Evolutionary conservation across 2,797 vertebrate species (phyloP).

Genomic region (Syncerus caffer): DNA sequence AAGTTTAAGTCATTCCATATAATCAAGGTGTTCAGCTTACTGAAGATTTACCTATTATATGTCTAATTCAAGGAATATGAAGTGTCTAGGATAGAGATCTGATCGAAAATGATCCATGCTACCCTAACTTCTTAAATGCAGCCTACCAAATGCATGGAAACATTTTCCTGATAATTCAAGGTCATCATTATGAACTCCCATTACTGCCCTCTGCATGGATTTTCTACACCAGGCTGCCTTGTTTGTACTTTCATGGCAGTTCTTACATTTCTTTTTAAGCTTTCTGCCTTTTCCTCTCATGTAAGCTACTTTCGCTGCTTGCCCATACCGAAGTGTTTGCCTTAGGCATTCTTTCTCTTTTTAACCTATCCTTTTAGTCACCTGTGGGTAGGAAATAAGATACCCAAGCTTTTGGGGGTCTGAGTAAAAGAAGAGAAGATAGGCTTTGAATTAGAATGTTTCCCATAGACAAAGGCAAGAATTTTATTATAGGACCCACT

Average conservation of each 20-base stretch:
- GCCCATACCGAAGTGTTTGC: neutral
- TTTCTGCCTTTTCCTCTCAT: neutral
- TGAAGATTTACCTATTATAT: neutral
- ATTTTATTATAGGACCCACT: neutral
- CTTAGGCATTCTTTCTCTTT: conserved; percentile 2
- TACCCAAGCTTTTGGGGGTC: neutral
- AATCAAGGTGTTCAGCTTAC: neutral
- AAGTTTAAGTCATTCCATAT: conserved; percentile 40
- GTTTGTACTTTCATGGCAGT: neutral
- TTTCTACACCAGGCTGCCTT: neutral
- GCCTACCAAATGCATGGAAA: neutral
- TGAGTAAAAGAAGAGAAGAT: neutral
- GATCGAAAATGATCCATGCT: neutral
- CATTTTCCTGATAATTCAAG: neutral
- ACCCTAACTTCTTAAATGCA: neutral
- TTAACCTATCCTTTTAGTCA: conserved; percentile 1
- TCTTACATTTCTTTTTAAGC: neutral
- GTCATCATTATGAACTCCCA: neutral
- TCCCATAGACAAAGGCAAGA: neutral
- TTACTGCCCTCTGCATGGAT: too few species aligned
- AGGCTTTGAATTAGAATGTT: neutral
- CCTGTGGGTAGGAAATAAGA: neutral
- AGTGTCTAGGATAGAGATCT: conserved; percentile 14
- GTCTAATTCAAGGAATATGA: conserved; percentile 28
- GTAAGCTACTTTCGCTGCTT: neutral